Evolutionary conservation across 2,888 invertebrate genomes (phyloP).

Genomic region (Deroplatys truncata): DNA sequence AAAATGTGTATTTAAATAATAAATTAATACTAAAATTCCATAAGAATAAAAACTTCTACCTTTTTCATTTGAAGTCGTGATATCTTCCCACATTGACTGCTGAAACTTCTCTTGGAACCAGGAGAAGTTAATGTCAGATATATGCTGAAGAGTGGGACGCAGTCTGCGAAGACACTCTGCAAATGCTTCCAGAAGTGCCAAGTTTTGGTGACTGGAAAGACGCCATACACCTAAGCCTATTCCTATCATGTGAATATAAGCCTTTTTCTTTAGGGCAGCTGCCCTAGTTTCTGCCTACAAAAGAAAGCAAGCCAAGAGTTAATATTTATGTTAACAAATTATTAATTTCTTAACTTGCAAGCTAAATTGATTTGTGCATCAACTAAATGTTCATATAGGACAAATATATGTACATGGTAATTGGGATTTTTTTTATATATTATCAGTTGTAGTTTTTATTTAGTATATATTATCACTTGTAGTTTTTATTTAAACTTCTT

Average conservation of each 20-base stretch:
- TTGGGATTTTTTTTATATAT: no score
- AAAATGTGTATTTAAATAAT: no score
- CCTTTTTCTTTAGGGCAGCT: slow-evolving; percentile 47
- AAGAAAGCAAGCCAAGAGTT: not conserved
- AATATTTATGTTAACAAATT: no score
- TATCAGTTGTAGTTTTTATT: no score
- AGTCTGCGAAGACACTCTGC: slow-evolving; percentile 34
- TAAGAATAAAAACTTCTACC: not conserved
- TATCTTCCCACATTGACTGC: not conserved
- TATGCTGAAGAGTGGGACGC: slow-evolving; percentile 28
- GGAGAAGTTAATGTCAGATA: slow-evolving; percentile 37
- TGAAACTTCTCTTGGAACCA: slow-evolving; percentile 32
- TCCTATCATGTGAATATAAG: slow-evolving; percentile 61
- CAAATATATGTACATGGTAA: no score
- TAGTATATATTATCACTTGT: no score
- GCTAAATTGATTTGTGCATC: no score
- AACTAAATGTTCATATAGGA: no score
- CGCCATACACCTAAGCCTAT: slow-evolving; percentile 39
- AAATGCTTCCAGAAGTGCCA: slow-evolving; percentile 36
- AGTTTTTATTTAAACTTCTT: no score
- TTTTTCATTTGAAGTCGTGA: not conserved
- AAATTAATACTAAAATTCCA: no score
- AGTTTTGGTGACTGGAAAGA: slow-evolving; percentile 34
- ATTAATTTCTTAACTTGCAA: no score
- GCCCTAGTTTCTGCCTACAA: slow-evolving; percentile 52